Percentiles rank a stretch among this genome's conserved stretches.
These are phyloP conservation scores for Caenorhabditis doughertyi DNA, from an alignment of 2,888 invertebrate species.

Conservation along the genomic window DNA sequence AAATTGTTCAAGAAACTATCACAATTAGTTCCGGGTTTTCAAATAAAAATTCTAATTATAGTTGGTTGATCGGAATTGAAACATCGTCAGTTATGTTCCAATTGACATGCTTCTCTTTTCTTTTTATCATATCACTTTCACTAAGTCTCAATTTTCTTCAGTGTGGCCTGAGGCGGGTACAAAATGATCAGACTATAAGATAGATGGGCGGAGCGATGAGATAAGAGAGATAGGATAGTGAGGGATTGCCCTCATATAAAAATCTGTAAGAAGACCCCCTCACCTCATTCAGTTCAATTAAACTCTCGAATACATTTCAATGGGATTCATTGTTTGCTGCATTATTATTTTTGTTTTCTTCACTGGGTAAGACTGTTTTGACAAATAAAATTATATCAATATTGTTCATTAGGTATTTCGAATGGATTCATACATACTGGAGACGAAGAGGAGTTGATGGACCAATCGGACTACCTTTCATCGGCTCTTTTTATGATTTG, in stretches of 20 bases:
- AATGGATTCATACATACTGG: slow-evolving; percentile 74
- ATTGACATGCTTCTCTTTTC: background rate
- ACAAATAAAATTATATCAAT: background rate
- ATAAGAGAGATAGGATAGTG: slow-evolving; percentile 38
- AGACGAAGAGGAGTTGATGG: slow-evolving; percentile 73
- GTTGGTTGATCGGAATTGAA: background rate
- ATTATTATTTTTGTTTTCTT: slow-evolving; percentile 1
- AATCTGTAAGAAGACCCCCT: slow-evolving; percentile 3
- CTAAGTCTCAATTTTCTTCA: background rate
- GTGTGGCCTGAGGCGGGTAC: slow-evolving; percentile 14
- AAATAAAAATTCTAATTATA: too few species aligned
- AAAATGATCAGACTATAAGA: slow-evolving; percentile 38
- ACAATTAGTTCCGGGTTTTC: background rate
- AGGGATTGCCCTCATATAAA: background rate
- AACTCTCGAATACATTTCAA: background rate
- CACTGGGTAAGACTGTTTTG: slow-evolving; percentile 19
- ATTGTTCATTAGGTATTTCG: slow-evolving; percentile 43
- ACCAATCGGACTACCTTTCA: slow-evolving; percentile 68
- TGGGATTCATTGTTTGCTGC: slow-evolving; percentile 28
- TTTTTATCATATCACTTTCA: background rate
- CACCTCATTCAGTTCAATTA: background rate
- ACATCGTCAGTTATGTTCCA: background rate
- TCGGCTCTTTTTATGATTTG: slow-evolving; percentile 70
- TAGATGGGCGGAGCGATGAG: slow-evolving; percentile 16
- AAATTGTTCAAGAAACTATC: background rate